Conservation (phyloP, 2,113 vertebrate species). For the Dromaius novaehollandiae region DNA sequence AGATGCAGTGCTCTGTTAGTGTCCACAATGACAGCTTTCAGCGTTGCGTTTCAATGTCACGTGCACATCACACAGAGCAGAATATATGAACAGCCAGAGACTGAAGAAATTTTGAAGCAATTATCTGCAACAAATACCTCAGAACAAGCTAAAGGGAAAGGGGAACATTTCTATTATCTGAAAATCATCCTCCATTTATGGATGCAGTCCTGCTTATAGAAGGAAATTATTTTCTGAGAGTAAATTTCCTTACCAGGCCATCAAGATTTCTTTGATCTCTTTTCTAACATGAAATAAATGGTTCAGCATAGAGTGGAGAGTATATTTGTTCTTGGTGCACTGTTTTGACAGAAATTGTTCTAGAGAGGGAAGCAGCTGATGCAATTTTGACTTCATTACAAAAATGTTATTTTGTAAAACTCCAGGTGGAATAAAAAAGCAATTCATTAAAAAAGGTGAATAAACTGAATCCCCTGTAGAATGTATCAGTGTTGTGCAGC, state of each 20-base stretch:
- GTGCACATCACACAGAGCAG: neutral
- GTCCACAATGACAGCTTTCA: neutral
- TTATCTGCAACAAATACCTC: slow-evolving; percentile 40
- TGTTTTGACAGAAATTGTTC: neutral
- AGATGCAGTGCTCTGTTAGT: neutral
- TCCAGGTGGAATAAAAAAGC: neutral
- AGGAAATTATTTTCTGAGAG: slow-evolving; percentile 45
- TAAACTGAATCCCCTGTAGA: neutral
- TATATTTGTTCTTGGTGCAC: neutral
- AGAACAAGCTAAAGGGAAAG: slow-evolving; percentile 32
- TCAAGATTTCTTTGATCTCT: neutral
- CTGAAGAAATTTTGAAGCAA: neutral
- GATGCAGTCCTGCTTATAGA: neutral
- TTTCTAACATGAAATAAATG: neutral
- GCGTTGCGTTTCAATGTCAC: neutral
- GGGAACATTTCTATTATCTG: slow-evolving; percentile 15
- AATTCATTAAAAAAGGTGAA: neutral
- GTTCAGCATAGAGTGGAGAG: neutral
- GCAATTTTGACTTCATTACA: neutral
- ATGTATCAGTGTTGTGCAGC: neutral
- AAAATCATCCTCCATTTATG: slow-evolving; percentile 41
- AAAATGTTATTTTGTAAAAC: neutral
- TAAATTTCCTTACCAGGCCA: slow-evolving; percentile 33
- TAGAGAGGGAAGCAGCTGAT: neutral
- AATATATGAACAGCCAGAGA: neutral